Conservation (phyloP, 2,797 vertebrate genomes). For the Poeciliopsis paucimaculata region DNA sequence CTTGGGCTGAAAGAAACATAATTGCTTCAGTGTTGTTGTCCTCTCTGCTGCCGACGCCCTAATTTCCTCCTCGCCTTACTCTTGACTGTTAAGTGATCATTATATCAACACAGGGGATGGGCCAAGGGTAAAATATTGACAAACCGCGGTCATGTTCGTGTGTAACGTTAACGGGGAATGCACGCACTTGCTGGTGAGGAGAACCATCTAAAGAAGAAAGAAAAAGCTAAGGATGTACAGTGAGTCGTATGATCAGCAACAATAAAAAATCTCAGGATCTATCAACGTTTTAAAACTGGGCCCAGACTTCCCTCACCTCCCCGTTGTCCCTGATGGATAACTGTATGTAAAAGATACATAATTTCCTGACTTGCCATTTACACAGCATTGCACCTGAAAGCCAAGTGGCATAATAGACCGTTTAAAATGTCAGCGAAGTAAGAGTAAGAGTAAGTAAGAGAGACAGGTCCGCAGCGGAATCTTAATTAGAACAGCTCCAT, state of each 20-base stretch:
- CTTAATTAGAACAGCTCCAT: conserved; percentile 83
- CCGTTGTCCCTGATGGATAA: conserved; percentile 77
- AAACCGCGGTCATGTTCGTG: conserved; percentile 77
- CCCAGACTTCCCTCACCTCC: conserved; percentile 60
- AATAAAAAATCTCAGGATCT: conserved; percentile 78
- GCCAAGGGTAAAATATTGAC: conserved; percentile 86
- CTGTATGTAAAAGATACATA: conserved; percentile 88
- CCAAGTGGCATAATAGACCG: conserved; percentile 85
- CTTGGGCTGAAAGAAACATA: conserved; percentile 84
- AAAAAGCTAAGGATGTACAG: conserved; percentile 68
- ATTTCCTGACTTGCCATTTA: conserved; percentile 88
- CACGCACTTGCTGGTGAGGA: conserved; percentile 28
- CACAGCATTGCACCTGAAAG: conserved; percentile 87
- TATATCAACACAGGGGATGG: conserved; percentile 82
- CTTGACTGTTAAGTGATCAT: conserved; percentile 87
- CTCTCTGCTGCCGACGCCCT: conserved; percentile 81
- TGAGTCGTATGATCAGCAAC: conserved; percentile 80
- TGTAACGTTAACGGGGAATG: conserved; percentile 52
- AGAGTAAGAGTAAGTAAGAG: conserved; percentile 81
- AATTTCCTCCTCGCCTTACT: conserved; percentile 84
- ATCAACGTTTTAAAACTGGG: conserved; percentile 79
- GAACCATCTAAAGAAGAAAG: conserved; percentile 24
- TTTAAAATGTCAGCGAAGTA: conserved; percentile 89
- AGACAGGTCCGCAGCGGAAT: conserved; percentile 82
- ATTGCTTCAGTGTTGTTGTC: conserved; percentile 86